phyloP scores from a whole-genome alignment of 2,113 vertebrate genomes.

The Tonatia bakeri region DNA sequence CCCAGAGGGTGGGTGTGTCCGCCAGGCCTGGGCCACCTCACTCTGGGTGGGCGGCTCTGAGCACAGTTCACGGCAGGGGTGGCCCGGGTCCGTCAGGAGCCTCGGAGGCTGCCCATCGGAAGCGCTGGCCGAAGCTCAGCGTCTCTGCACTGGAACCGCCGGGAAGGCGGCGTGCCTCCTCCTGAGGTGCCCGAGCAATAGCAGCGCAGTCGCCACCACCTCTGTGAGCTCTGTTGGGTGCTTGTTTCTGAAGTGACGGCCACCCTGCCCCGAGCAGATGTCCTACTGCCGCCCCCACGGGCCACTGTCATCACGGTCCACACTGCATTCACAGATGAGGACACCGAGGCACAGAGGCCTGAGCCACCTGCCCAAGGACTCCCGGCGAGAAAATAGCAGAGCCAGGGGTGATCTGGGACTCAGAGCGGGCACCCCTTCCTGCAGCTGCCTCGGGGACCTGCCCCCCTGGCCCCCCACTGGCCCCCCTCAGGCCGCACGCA shows the following conservation, averaged over 20 bases:
- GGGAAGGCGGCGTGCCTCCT: accelerated
- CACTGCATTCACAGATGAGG: neutral
- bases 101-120: accelerated
- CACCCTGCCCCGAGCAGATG: accelerated
- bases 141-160: accelerated
- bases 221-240: accelerated
- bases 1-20: accelerated
- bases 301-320: accelerated
- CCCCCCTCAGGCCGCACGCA: neutral
- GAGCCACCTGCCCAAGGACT: neutral
- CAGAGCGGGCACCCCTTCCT: neutral
- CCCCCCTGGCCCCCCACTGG: no score
- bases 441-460: accelerated
- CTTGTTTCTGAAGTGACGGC: accelerated
- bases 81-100: accelerated
- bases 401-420: no score
- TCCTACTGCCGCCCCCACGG: accelerated
- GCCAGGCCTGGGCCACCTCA: neutral
- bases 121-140: accelerated
- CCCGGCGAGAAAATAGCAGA: accelerated
- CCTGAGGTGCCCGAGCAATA: accelerated
- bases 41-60: neutral
- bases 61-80: accelerated
- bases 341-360: neutral
- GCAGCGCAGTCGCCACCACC: accelerated